phyloP scores from a whole-genome alignment of 2,113 vertebrate genomes.

The Bujurquina vittata region DNA sequence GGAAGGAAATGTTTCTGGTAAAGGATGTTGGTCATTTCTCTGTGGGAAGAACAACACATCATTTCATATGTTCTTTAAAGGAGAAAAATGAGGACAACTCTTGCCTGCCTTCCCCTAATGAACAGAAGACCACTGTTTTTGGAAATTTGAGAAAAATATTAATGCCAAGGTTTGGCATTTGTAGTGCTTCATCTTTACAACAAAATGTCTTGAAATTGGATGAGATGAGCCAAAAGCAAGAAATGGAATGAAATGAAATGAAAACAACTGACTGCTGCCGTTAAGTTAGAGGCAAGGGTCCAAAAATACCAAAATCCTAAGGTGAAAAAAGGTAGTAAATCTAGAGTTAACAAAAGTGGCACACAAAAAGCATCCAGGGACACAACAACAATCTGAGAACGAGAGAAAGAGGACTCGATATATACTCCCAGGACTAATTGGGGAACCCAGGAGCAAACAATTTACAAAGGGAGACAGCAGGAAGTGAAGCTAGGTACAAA shows the following conservation, averaged over 20 bases:
- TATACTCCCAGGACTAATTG: too few species aligned
- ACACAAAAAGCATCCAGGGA: too few species aligned
- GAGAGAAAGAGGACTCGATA: too few species aligned
- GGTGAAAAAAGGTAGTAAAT: too few species aligned
- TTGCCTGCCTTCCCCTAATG: not conserved
- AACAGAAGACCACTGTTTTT: constrained; percentile 22
- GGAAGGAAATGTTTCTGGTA: constrained; percentile 44
- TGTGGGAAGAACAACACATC: not conserved
- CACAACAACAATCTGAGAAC: too few species aligned
- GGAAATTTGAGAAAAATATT: not conserved
- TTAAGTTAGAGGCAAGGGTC: too few species aligned
- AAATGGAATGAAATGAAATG: too few species aligned
- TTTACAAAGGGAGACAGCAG: not conserved
- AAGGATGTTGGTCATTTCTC: constrained; percentile 12
- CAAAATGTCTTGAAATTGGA: not conserved
- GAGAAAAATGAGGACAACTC: constrained; percentile 7
- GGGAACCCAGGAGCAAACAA: too few species aligned
- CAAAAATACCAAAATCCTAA: too few species aligned
- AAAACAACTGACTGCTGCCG: not conserved
- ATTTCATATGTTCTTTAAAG: not conserved
- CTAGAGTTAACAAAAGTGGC: too few species aligned
- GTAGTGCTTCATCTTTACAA: not conserved
- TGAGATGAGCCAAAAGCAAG: not conserved
- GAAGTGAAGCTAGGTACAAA: not conserved
- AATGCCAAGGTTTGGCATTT: not conserved